These are phyloP conservation scores for Sternotherus odoratus DNA, from an alignment of 2,797 vertebrate species.

Conservation along the genomic window DNA sequence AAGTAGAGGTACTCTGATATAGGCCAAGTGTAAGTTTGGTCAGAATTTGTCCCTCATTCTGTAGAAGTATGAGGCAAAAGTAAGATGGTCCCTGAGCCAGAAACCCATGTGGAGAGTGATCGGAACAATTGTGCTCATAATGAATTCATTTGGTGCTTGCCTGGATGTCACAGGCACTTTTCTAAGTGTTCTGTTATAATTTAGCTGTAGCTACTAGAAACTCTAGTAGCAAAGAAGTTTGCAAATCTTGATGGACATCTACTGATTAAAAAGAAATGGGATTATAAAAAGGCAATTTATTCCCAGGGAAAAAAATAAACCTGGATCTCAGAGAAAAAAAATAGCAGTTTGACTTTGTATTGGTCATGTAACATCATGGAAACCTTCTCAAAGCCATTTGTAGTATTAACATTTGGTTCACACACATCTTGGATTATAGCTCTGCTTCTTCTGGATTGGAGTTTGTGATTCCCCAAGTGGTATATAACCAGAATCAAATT, in stretches of 20 bases:
- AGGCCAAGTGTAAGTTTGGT: background rate
- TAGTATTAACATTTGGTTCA: constrained; percentile 25
- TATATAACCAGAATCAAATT: constrained; percentile 31
- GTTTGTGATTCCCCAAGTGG: background rate
- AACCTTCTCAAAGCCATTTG: background rate
- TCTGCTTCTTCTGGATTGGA: constrained; percentile 31
- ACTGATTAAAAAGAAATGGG: background rate
- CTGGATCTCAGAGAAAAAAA: background rate
- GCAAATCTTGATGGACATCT: background rate
- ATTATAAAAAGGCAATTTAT: background rate
- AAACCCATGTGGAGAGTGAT: background rate
- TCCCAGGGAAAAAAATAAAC: background rate
- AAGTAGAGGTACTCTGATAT: constrained; percentile 14
- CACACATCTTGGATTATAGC: constrained; percentile 26
- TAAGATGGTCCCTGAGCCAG: background rate
- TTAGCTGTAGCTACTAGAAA: background rate
- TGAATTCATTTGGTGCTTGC: background rate
- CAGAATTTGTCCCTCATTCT: background rate
- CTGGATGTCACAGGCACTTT: background rate
- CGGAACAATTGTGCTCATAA: background rate
- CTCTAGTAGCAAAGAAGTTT: background rate
- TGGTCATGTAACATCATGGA: background rate
- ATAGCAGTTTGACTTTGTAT: background rate
- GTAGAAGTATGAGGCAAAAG: background rate
- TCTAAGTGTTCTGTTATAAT: background rate